Evolutionary conservation across 1,140 invertebrate species (phyloP).

Genomic region (Papilio helenus): DNA sequence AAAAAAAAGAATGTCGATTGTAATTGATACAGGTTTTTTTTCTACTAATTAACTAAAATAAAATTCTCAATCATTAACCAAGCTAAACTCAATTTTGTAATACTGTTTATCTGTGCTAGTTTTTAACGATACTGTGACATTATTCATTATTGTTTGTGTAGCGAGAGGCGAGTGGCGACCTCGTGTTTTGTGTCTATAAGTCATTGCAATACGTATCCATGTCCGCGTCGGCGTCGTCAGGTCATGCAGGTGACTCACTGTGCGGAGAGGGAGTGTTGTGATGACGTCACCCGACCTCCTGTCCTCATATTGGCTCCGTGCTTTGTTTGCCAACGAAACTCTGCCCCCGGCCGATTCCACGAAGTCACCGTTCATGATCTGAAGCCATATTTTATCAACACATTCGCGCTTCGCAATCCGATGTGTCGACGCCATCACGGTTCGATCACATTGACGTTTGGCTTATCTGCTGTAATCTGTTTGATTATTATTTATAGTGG

Average conservation of each 20-base stretch:
- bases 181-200: slow-evolving; percentile 17
- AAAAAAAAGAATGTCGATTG: no score
- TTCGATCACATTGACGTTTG: slow-evolving; percentile 7
- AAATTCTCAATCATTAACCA: not conserved
- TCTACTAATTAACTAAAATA: no score
- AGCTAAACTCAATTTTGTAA: not conserved
- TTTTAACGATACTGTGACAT: not conserved
- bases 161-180: not conserved
- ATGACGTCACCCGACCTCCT: slow-evolving; percentile 59
- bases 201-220: slow-evolving; percentile 42
- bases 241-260: slow-evolving; percentile 51
- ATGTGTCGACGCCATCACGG: not conserved
- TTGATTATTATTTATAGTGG: not conserved
- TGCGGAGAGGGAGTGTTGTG: slow-evolving; percentile 42
- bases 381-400: slow-evolving; percentile 29
- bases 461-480: not conserved
- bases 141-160: not conserved
- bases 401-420: not conserved
- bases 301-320: slow-evolving; percentile 48
- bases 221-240: slow-evolving; percentile 41
- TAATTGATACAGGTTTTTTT: no score
- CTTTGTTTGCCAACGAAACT: slow-evolving; percentile 48
- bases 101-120: slow-evolving; percentile 6
- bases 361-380: slow-evolving; percentile 56
- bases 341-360: slow-evolving; percentile 51